A percentile compares a stretch with the other conserved stretches of the same genome.
These are phyloP conservation scores for Ryuthela nishihirai DNA, from an alignment of 2,888 invertebrate species.

Conservation along the genomic window DNA sequence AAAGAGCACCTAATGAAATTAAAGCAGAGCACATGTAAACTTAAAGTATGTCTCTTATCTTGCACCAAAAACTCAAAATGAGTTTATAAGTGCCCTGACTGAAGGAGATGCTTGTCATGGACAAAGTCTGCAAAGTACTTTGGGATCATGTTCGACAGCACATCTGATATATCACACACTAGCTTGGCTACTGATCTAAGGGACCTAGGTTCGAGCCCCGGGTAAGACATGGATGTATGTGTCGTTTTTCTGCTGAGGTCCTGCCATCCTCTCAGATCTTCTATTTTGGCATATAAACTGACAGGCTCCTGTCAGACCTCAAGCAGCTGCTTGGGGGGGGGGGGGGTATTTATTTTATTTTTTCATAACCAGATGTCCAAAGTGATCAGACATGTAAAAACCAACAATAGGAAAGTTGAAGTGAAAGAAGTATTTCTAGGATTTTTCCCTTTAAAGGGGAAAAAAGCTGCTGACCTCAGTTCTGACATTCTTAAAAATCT, in stretches of 20 bases:
- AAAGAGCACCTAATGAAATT: not conserved
- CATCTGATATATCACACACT: not conserved
- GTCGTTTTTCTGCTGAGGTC: too few relatives aligned
- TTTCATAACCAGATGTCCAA: not conserved
- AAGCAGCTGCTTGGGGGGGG: too few relatives aligned
- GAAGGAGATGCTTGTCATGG: not conserved
- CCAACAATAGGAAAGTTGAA: not conserved
- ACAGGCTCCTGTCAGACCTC: too few relatives aligned
- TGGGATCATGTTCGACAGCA: conserved; percentile 1
- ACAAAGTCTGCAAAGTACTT: not conserved
- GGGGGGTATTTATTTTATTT: too few relatives aligned
- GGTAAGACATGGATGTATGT: too few relatives aligned
- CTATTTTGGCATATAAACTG: too few relatives aligned
- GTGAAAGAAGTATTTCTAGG: not conserved
- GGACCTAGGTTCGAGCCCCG: too few relatives aligned
- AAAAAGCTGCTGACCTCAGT: not conserved
- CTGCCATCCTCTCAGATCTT: too few relatives aligned
- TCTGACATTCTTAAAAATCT: not conserved
- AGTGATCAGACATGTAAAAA: not conserved
- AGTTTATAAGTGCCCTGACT: not conserved
- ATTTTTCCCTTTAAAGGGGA: not conserved
- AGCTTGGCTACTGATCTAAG: too few relatives aligned
- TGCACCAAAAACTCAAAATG: not conserved
- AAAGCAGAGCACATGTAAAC: not conserved
- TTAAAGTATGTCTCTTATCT: not conserved